phyloP scores from a whole-genome alignment of 2,113 vertebrate genomes.

The Chinchilla lanigera region DNA sequence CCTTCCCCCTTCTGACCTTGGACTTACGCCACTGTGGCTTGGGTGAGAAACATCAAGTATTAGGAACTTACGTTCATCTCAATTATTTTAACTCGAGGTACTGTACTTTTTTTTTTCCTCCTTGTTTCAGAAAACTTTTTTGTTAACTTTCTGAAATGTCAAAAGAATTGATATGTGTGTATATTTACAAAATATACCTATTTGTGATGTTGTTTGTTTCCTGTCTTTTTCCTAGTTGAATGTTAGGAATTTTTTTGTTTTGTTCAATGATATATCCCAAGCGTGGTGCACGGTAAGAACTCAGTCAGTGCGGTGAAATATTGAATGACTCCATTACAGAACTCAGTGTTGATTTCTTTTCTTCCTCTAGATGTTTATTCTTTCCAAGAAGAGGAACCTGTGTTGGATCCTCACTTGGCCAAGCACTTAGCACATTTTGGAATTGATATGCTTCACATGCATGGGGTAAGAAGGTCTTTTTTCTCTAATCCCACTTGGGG shows the following conservation, averaged over 20 bases:
- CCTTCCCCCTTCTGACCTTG: neutral
- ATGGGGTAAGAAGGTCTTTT: slow-evolving; percentile 88
- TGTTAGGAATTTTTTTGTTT: neutral
- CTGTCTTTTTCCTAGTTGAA: neutral
- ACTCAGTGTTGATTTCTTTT: slow-evolving; percentile 64
- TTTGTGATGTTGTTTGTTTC: neutral
- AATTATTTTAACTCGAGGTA: neutral
- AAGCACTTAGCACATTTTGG: slow-evolving; percentile 98
- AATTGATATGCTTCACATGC: slow-evolving; percentile 98
- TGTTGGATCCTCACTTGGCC: slow-evolving; percentile 95
- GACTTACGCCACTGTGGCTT: neutral
- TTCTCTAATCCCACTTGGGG: neutral
- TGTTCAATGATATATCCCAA: neutral
- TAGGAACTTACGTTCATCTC: neutral
- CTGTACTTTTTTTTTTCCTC: neutral
- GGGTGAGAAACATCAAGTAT: neutral
- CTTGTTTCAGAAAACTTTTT: slow-evolving; percentile 6
- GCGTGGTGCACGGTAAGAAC: neutral
- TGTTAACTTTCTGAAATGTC: neutral
- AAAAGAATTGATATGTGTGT: neutral
- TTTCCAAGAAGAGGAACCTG: slow-evolving; percentile 98
- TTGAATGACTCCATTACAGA: neutral
- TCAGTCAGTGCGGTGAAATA: neutral
- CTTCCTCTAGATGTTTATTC: slow-evolving; percentile 95
- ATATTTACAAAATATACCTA: neutral